Evolutionary conservation across 2,888 invertebrate genomes (phyloP), one percentile per base, ranked within the genome.

Genomic region (Antheraea yamamai): DNA sequence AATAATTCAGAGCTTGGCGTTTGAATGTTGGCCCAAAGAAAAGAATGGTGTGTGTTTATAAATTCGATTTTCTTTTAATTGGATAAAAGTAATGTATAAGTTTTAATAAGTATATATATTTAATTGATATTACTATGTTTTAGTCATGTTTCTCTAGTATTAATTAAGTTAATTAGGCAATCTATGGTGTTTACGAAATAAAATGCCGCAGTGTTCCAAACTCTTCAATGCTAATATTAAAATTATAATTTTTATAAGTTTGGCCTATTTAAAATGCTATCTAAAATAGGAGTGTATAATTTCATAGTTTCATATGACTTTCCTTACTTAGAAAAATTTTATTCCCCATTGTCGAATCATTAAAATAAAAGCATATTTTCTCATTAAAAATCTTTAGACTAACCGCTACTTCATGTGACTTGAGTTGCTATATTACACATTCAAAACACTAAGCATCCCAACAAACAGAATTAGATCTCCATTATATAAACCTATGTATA

Each of bases 1-100:
- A 82, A 83, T 82, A 80, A 84, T 84, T 84, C 81, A 82, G 58
- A 73, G 75, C 77, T 70, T 70, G 73, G 74, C 51, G 51, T 26
- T 68, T 74, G 18, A 18, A 26, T 26, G 20, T 10, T 16, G 51
- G 74, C 4, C 52, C 18, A 47, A 74, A 4, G n/a, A 6, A 68
- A 2, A 51, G 52, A 52, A 39, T n/a, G 12, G 6, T 10, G 8
- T 10, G 8, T 39, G 70, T 14, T 39, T 70, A n/a, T 30, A 26
- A 16, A 20, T 7, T 23, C 0, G 7, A 3, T 23, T 61, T 61
- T 61, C n/a, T 61, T 23, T 61, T 20, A 20, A 8, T 58, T n/a
- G 7, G n/a, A 20, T 1, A n/a, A 58, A 58, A 58, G 4, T n/a
- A 20, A n/a, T 20, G 0, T 8, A n/a, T 3, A 55, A 20, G 1